phyloP scores from a whole-genome alignment of 2,113 vertebrate species.

The Desmodus rotundus region DNA sequence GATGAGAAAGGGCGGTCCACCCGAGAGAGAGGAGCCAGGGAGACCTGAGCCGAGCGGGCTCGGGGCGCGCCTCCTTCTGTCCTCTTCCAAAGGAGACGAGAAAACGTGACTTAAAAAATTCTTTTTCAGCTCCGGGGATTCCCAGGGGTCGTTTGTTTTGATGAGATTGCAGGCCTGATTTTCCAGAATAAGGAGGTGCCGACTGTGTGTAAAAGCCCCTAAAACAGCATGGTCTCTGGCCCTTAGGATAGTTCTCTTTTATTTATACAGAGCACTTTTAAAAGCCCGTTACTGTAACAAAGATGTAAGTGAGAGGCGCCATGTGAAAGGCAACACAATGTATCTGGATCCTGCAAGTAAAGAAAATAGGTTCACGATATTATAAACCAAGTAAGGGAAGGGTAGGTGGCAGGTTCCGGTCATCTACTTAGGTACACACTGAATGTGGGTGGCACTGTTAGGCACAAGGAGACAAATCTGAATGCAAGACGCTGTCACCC shows the following conservation, averaged over 20 bases:
- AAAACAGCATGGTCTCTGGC: conserved; percentile 50
- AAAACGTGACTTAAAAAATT: conserved; percentile 7
- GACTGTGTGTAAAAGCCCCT: conserved; percentile 54
- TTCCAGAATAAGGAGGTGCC: conserved; percentile 58
- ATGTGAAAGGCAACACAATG: neutral
- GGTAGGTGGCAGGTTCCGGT: neutral
- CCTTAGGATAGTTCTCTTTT: conserved; percentile 61
- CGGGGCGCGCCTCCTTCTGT: neutral
- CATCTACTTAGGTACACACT: neutral
- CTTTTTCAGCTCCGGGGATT: neutral
- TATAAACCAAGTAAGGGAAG: neutral
- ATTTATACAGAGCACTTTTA: conserved; percentile 52
- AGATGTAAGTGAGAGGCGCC: conserved; percentile 33
- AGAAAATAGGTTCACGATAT: neutral
- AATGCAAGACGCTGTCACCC: neutral
- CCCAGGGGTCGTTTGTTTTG: conserved; percentile 48
- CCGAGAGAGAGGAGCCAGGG: neutral
- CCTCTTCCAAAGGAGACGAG: neutral
- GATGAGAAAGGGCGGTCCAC: neutral
- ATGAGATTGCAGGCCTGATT: conserved; percentile 61
- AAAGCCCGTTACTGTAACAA: conserved; percentile 56
- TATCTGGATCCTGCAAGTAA: neutral
- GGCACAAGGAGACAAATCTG: neutral
- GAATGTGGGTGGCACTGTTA: neutral
- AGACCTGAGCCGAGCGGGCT: too few species aligned